Base-by-base conservation (phyloP, 2,797 vertebrate species). In the Cuculus canorus region DNA sequence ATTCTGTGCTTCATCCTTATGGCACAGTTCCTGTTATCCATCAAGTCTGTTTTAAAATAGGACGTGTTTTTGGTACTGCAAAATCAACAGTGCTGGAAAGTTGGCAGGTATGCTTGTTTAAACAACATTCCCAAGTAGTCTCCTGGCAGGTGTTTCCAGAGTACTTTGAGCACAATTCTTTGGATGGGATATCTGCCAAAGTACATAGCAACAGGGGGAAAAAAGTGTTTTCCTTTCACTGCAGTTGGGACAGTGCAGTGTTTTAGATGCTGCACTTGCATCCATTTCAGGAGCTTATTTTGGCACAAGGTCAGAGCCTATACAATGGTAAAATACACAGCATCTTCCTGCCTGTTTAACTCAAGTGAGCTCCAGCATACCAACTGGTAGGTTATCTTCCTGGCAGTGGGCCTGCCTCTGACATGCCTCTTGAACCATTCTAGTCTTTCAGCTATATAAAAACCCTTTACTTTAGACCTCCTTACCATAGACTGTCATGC, bases 101-200 rank as follows among this genome's bases (percentile, higher is more conserved):
- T 98, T 98, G 98, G 98, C 98, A 97, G 95, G 96, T 97, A 97
- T 0, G 17, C 77, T 97, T 98, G 96, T 98, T 98, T 98, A 98
- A 98, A 98, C 96, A 98, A 97, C 96, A 91, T 96, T 98, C 97
- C 97, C 97, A 97, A 98, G 97, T 95, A 98, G 97, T 97, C 96
- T 98, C 95, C 97, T 98, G 98, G 98, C 98, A 98, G 97, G 98
- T 98, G 98, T 98, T 98, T 98, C 97, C 98, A 98, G 96, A 97
- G 95, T 95, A 96, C 97, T 98, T 96, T 96, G 96, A 97, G 96
- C 97, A 98, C 95, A 97, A 95, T 97, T 97, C 97, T 97, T 97
- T 95, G 95, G 93, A 93, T 96, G 98, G 98, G 97, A 96, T 86
- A 87, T 85, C 80, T 98, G 98, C 98, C 98, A 98, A 97, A 93